A percentile compares a stretch with the other conserved stretches of the same genome.
phyloP scores from a whole-genome alignment of 2,888 invertebrate species.

The Xylota segnis region DNA sequence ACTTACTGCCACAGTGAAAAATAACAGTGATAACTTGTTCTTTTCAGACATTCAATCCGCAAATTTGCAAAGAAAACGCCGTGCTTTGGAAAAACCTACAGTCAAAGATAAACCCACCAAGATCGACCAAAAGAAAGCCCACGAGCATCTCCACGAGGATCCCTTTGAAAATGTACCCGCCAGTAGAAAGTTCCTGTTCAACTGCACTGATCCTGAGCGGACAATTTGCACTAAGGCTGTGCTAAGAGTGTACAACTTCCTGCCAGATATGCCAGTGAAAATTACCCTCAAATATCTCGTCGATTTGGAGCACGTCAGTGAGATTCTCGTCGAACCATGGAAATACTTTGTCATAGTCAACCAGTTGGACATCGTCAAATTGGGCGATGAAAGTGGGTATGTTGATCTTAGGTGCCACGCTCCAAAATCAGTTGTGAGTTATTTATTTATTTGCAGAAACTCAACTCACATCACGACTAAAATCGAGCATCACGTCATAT shows the following conservation, averaged over 20 bases:
- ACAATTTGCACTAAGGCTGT: constrained; percentile 82
- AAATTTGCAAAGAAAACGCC: constrained; percentile 78
- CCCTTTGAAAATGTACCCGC: constrained; percentile 82
- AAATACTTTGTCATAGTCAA: constrained; percentile 83
- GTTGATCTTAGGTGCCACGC: background rate
- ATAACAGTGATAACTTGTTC: background rate
- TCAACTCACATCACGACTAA: constrained; percentile 80
- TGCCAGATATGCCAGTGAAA: constrained; percentile 81
- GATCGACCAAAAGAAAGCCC: constrained; percentile 80
- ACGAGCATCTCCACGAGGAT: constrained; percentile 81
- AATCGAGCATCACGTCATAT: constrained; percentile 83
- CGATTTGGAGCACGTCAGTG: constrained; percentile 83
- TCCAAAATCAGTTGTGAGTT: background rate
- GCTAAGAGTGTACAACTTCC: constrained; percentile 82
- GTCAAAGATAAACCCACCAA: constrained; percentile 81
- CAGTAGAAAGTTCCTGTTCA: constrained; percentile 84
- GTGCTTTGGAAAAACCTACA: constrained; percentile 79
- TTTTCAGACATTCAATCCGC: constrained; percentile 53
- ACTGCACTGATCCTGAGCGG: constrained; percentile 82
- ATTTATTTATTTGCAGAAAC: constrained; percentile 63
- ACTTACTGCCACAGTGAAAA: too few relatives aligned
- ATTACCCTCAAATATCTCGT: constrained; percentile 82
- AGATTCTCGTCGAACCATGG: constrained; percentile 83
- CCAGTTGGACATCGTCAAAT: constrained; percentile 80
- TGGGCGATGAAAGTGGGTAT: constrained; percentile 79